Conservation (phyloP, 1,140 invertebrate genomes). For the Zaprionus ghesquierei region DNA sequence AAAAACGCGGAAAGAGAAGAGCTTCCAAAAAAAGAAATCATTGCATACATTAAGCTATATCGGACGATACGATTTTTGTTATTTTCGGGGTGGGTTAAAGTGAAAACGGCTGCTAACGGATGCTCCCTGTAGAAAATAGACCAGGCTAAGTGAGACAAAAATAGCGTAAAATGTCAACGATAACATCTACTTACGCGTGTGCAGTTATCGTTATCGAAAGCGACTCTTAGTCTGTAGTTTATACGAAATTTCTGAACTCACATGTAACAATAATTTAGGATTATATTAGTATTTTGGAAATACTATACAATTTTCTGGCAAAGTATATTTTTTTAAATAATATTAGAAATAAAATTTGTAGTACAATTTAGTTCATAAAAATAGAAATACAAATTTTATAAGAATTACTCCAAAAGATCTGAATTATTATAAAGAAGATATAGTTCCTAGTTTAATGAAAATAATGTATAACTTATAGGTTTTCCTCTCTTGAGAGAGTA, state of each 20-base stretch:
- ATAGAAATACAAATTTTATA: too few species aligned
- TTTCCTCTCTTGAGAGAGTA: neutral
- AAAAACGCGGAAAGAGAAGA: neutral
- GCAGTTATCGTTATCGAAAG: too few species aligned
- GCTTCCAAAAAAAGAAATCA: slow-evolving; percentile 46
- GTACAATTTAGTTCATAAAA: too few species aligned
- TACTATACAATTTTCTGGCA: too few species aligned
- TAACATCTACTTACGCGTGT: neutral
- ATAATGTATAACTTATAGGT: too few species aligned
- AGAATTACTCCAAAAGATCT: too few species aligned
- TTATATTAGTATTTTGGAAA: too few species aligned
- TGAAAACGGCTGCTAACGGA: slow-evolving; percentile 18
- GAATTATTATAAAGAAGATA: neutral
- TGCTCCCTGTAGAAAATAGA: neutral
- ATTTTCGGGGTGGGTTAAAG: slow-evolving; percentile 19
- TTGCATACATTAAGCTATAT: slow-evolving; percentile 62
- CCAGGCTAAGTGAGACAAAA: neutral
- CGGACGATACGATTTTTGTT: slow-evolving; percentile 2
- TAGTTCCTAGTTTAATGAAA: neutral
- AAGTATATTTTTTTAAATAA: too few species aligned
- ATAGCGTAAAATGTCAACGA: neutral
- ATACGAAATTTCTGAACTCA: too few species aligned
- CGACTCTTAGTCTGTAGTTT: too few species aligned
- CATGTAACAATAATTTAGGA: too few species aligned
- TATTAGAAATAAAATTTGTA: too few species aligned